These are phyloP conservation scores for Ceratothoa steindachneri DNA, from an alignment of 2,888 invertebrate species.

Conservation along the genomic window DNA sequence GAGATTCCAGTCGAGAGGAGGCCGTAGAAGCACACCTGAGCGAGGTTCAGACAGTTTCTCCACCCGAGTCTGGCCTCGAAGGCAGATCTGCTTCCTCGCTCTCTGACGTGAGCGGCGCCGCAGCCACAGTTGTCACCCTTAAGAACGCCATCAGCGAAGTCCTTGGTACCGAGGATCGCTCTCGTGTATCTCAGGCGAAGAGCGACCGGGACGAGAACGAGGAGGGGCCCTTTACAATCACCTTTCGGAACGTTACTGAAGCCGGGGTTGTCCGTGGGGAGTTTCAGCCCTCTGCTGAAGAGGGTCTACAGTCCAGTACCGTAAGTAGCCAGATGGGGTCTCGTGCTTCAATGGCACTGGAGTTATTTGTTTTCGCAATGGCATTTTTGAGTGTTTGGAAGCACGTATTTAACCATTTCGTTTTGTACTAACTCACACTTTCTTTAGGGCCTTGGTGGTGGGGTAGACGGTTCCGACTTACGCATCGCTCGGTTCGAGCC, in stretches of 20 bases:
- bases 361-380: conserved; percentile 3
- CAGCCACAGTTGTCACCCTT: not conserved
- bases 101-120: not conserved
- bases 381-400: conserved; percentile 11
- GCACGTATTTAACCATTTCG: not conserved
- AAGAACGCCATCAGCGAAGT: conserved; percentile 4
- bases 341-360: not conserved
- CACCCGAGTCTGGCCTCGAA: not conserved
- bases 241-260: conserved; percentile 44
- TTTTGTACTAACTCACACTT: conserved; percentile 4
- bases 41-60: not conserved
- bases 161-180: not conserved
- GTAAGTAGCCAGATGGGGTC: too few relatives aligned
- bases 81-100: not conserved
- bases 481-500: conserved; percentile 4
- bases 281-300: not conserved
- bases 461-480: conserved; percentile 7
- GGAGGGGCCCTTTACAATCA: conserved; percentile 43
- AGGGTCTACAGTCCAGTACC: not conserved
- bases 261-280: conserved; percentile 15
- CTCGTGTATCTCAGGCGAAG: not conserved
- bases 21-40: not conserved
- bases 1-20: conserved; percentile 38
- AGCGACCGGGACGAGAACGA: not conserved
- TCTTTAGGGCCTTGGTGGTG: conserved; percentile 13